Conservation (phyloP, 2,113 vertebrate species). For the Heliornis fulica region DNA sequence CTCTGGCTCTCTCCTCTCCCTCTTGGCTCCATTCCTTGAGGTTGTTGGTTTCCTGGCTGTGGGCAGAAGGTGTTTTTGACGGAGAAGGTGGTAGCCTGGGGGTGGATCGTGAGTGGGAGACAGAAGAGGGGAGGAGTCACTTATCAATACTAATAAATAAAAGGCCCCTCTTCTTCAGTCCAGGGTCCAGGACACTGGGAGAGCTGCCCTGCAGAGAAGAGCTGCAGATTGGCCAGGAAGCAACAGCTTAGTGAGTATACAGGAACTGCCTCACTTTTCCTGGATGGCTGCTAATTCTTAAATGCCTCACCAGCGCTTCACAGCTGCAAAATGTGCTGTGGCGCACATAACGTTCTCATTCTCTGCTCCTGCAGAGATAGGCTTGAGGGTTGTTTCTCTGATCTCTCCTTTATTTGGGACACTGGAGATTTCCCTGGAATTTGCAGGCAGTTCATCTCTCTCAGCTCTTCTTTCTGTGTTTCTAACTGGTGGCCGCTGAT, state of each 20-base stretch:
- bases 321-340: not conserved
- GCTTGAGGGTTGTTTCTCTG: not conserved
- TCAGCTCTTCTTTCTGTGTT: not conserved
- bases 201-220: not conserved
- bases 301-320: not conserved
- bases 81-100: slow-evolving; percentile 3
- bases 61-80: slow-evolving; percentile 49
- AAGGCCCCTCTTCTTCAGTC: slow-evolving; percentile 8
- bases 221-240: not conserved
- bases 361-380: not conserved
- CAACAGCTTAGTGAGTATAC: slow-evolving; percentile 36
- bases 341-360: not conserved
- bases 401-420: not conserved
- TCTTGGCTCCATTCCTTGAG: not conserved
- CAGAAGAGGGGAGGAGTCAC: slow-evolving; percentile 56
- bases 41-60: slow-evolving; percentile 16
- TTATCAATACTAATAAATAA: slow-evolving; percentile 52
- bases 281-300: not conserved
- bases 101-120: slow-evolving; percentile 34
- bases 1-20: not conserved
- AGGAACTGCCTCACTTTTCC: slow-evolving; percentile 10
- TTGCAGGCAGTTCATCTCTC: not conserved
- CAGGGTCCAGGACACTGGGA: not conserved
- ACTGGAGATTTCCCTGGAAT: not conserved
- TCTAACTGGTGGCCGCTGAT: not conserved